phyloP scores from a whole-genome alignment of 2,113 vertebrate species.

The Thamnophis sirtalis region DNA sequence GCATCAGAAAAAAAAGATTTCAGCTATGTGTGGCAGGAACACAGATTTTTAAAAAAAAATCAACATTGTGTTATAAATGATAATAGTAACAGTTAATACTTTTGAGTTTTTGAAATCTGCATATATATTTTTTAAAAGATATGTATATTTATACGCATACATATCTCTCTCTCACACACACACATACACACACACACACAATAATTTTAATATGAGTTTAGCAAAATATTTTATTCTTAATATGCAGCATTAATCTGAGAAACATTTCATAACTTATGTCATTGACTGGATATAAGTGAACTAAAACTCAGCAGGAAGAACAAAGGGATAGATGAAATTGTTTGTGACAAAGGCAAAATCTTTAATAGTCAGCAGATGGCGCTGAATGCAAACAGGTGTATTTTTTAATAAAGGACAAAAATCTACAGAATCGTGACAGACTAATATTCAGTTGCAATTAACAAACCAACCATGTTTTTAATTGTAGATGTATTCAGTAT shows the following conservation, averaged over 20 bases:
- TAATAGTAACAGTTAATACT: neutral
- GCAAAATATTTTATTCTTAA: neutral
- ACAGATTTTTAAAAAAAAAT: neutral
- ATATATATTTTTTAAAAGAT: neutral
- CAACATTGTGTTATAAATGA: neutral
- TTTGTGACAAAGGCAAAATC: neutral
- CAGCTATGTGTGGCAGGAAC: neutral
- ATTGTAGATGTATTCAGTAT: neutral
- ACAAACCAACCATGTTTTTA: neutral
- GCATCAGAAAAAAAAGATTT: neutral
- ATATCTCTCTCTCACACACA: neutral
- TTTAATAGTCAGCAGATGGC: conserved; percentile 54
- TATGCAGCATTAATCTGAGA: neutral
- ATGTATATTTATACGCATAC: too few relatives aligned
- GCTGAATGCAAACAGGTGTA: conserved; percentile 37
- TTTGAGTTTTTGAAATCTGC: neutral
- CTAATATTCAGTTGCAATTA: neutral
- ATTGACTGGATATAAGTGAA: neutral
- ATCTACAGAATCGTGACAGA: neutral
- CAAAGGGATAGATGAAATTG: rapidly evolving
- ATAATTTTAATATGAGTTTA: neutral
- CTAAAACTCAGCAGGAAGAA: neutral
- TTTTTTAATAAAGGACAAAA: neutral
- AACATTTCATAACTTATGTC: neutral
- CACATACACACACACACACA: neutral